A percentile compares a stretch with the other conserved stretches of the same genome.
These are phyloP conservation scores for Gyps fulvus DNA, from an alignment of 2,113 vertebrate genomes.

Conservation along the genomic window DNA sequence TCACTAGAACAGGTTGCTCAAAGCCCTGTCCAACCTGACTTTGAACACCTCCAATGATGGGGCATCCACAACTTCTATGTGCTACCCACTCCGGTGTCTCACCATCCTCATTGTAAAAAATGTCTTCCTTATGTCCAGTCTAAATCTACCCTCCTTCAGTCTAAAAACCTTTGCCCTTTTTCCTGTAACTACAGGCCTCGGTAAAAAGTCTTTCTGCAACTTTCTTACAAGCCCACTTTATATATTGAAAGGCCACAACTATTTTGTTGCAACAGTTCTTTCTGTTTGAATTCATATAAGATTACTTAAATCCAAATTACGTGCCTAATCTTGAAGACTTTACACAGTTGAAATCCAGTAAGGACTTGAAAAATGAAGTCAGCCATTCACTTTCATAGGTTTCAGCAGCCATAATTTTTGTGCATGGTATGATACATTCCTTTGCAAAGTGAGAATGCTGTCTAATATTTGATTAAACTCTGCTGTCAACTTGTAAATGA, in stretches of 20 bases:
- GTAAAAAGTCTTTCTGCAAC: neutral
- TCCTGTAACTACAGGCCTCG: neutral
- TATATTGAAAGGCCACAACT: neutral
- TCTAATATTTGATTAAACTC: neutral
- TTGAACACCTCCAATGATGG: neutral
- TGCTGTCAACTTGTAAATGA: neutral
- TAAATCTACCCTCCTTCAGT: neutral
- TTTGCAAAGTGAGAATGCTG: neutral
- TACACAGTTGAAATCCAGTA: neutral
- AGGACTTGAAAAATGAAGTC: neutral
- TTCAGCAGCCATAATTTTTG: neutral
- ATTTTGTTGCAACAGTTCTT: neutral
- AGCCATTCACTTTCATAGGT: neutral
- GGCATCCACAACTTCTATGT: neutral
- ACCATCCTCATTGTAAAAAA: fast-evolving
- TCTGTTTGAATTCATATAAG: neutral
- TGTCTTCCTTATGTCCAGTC: neutral
- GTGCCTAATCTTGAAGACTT: neutral
- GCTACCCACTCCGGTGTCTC: neutral
- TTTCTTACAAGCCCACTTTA: neutral
- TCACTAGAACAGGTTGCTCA: neutral
- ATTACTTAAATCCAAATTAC: neutral
- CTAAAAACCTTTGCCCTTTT: neutral
- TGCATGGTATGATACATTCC: neutral
- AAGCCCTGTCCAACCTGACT: neutral